Evolutionary conservation across 1,140 invertebrate genomes (phyloP).

Genomic region (Pantala flavescens): DNA sequence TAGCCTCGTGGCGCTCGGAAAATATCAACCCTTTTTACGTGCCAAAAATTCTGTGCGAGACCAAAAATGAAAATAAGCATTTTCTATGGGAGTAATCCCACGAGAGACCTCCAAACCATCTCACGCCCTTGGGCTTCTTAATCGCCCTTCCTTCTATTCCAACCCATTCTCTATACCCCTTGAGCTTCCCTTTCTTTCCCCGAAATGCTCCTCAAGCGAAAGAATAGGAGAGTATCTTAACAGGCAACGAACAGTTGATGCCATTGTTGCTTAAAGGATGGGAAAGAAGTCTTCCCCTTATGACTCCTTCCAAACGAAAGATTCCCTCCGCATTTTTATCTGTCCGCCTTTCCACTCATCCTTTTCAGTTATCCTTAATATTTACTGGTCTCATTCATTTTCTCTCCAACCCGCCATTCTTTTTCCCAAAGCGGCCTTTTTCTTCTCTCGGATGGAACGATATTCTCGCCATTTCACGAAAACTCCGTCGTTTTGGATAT

Average conservation of each 20-base stretch:
- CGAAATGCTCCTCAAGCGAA: neutral
- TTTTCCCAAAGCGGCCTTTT: too few species aligned
- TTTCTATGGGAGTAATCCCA: neutral
- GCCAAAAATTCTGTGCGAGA: too few species aligned
- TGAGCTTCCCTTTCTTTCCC: neutral
- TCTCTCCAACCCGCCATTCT: too few species aligned
- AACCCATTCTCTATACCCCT: neutral
- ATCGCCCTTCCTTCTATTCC: neutral
- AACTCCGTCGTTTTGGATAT: too few species aligned
- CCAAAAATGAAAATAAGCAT: neutral
- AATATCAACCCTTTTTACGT: too few species aligned
- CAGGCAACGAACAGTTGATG: neutral
- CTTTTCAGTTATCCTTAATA: too few species aligned
- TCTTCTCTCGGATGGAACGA: too few species aligned
- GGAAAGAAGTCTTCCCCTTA: neutral
- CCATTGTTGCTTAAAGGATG: neutral
- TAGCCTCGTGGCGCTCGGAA: too few species aligned
- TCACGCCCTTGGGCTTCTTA: neutral
- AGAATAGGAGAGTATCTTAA: slow-evolving; percentile 1
- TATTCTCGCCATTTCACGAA: too few species aligned
- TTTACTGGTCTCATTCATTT: too few species aligned
- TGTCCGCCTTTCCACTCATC: too few species aligned
- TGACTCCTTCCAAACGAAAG: neutral
- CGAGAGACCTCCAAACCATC: neutral
- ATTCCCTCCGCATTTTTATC: too few species aligned